phyloP scores from a whole-genome alignment of 2,888 invertebrate species.

The Crocallis elinguaria region DNA sequence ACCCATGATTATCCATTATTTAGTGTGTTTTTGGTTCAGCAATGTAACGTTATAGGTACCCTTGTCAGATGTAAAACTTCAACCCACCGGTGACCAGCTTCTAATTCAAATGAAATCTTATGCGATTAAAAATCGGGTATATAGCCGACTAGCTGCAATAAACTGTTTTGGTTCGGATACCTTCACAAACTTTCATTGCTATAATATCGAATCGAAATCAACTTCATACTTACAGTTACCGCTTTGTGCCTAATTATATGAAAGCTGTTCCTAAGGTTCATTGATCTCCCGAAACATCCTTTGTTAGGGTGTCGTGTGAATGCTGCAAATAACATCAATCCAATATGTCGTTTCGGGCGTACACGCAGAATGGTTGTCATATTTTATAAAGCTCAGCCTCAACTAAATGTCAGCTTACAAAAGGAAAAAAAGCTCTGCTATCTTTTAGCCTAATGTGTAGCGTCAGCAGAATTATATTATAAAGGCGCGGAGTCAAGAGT shows the following conservation, averaged over 20 bases:
- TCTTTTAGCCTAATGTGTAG: slow-evolving; percentile 77
- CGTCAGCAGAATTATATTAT: slow-evolving; percentile 77
- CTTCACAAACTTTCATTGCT: neutral
- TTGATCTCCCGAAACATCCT: slow-evolving; percentile 56
- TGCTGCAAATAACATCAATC: slow-evolving; percentile 58
- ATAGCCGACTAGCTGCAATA: neutral
- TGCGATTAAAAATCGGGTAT: neutral
- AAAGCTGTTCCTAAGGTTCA: slow-evolving; percentile 44
- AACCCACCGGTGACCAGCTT: neutral
- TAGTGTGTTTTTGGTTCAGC: too few species aligned
- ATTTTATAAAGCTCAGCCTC: slow-evolving; percentile 61
- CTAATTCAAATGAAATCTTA: neutral
- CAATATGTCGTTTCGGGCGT: slow-evolving; percentile 54
- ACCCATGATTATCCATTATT: too few species aligned
- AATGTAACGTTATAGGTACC: neutral
- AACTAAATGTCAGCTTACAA: slow-evolving; percentile 71
- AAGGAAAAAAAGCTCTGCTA: slow-evolving; percentile 81
- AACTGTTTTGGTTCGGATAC: neutral
- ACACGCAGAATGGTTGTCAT: slow-evolving; percentile 64
- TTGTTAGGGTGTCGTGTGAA: slow-evolving; percentile 55
- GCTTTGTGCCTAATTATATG: slow-evolving; percentile 18
- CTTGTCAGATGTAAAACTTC: neutral
- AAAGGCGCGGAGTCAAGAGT: slow-evolving; percentile 71
- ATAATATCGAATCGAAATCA: slow-evolving; percentile 2
- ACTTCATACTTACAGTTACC: slow-evolving; percentile 7